Evolutionary conservation across 2,797 vertebrate species (phyloP).

Genomic region (Cynopterus sphinx): DNA sequence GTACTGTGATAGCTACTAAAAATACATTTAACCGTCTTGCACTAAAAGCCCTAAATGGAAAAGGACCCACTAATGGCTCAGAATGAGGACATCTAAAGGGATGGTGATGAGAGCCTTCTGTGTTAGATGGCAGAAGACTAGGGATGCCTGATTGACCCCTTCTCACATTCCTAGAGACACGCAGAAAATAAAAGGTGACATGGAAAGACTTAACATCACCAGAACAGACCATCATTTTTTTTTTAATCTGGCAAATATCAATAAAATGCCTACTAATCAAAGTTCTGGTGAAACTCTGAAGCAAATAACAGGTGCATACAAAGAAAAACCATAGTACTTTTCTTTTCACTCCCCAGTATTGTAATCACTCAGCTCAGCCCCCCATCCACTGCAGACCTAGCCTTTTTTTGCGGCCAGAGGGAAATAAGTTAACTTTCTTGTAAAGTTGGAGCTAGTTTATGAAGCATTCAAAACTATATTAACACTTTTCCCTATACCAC

Average conservation of each 20-base stretch:
- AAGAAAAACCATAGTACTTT: not conserved
- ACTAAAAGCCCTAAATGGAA: not conserved
- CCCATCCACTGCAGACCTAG: not conserved
- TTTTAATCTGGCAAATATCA: not conserved
- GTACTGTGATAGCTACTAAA: not conserved
- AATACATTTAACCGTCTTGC: not conserved
- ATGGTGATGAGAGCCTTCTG: not conserved
- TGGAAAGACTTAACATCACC: not conserved
- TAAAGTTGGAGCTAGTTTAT: not conserved
- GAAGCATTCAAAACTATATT: not conserved
- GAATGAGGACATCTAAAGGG: not conserved
- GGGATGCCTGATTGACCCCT: not conserved
- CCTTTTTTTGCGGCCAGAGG: not conserved
- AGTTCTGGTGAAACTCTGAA: not conserved
- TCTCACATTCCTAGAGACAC: not conserved
- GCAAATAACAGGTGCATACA: not conserved
- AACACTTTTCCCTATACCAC: not conserved
- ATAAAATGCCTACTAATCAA: not conserved
- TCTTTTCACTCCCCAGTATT: not conserved
- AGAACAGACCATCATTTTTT: not conserved
- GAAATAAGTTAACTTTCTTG: not conserved
- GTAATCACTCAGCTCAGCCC: not conserved
- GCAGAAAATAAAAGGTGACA: not conserved
- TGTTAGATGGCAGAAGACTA: not conserved
- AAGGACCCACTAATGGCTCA: not conserved